A percentile compares a stretch with the other conserved stretches of the same genome.
phyloP scores from a whole-genome alignment of 2,113 vertebrate species.

The Archilochus colubris region DNA sequence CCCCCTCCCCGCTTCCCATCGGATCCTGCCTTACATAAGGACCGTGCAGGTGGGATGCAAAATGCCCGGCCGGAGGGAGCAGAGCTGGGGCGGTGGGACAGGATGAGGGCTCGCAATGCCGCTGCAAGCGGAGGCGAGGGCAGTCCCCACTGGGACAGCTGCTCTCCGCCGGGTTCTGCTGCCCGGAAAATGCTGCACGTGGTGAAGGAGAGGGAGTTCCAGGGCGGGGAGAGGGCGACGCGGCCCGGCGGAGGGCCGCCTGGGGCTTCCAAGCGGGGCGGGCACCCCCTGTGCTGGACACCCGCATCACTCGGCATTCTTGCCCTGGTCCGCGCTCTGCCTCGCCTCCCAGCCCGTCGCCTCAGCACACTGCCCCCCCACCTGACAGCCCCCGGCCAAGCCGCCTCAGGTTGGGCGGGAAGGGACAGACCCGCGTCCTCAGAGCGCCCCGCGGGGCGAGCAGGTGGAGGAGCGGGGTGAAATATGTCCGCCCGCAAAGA shows the following conservation, averaged over 20 bases:
- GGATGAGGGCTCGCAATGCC: background rate
- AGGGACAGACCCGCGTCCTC: background rate
- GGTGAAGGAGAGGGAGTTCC: background rate
- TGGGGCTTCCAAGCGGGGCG: background rate
- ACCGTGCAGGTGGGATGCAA: slow-evolving; percentile 1
- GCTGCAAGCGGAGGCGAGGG: background rate
- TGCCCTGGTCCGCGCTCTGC: background rate
- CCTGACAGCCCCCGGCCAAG: background rate
- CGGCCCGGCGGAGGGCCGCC: background rate
- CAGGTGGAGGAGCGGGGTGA: background rate
- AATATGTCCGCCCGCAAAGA: background rate
- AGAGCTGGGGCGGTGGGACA: background rate
- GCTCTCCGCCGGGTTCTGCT: background rate
- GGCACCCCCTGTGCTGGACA: background rate
- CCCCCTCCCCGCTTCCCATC: background rate
- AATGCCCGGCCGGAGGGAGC: background rate
- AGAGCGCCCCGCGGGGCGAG: too few relatives aligned
- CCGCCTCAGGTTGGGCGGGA: background rate
- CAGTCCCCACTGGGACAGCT: background rate
- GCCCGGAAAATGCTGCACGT: background rate
- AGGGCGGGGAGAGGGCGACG: background rate
- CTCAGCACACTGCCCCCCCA: background rate
- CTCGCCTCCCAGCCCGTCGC: background rate
- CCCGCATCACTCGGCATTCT: background rate
- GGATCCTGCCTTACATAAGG: slow-evolving; percentile 9